Percentiles rank a stretch among this genome's conserved stretches.
phyloP scores from a whole-genome alignment of 2,113 vertebrate genomes.

The Sinosuthora webbiana region DNA sequence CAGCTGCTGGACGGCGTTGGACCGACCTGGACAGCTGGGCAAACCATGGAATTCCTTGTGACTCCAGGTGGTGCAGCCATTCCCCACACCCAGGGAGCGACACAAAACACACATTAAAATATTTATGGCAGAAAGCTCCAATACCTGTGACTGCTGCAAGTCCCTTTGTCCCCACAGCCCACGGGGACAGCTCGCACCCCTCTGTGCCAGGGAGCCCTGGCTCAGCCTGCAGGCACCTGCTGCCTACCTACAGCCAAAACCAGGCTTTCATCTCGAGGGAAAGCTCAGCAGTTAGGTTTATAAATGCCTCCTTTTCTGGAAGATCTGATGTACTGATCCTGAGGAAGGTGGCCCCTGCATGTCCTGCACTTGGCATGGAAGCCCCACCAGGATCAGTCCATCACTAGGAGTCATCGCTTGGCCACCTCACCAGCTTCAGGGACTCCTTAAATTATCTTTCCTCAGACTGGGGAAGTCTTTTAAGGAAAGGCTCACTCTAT shows the following conservation, averaged over 20 bases:
- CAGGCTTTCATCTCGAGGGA: background rate
- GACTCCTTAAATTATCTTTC: background rate
- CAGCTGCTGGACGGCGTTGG: rapidly evolving
- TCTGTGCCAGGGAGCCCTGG: background rate
- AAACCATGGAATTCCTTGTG: rapidly evolving
- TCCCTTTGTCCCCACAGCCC: background rate
- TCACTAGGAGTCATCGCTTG: rapidly evolving
- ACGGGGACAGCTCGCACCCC: rapidly evolving
- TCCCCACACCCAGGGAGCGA: rapidly evolving
- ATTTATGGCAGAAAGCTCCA: background rate
- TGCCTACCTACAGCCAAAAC: background rate
- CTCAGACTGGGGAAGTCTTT: background rate
- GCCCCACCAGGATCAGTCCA: background rate
- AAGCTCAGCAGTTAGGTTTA: background rate
- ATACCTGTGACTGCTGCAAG: background rate
- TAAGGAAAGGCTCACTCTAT: background rate
- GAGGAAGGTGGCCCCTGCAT: background rate
- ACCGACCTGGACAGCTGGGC: background rate
- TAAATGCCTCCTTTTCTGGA: background rate
- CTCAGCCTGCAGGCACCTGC: background rate
- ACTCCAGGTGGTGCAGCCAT: background rate
- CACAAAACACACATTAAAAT: slow-evolving; percentile 10
- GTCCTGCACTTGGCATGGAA: background rate
- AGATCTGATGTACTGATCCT: rapidly evolving
- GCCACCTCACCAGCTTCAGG: background rate